Conservation (phyloP, 1,140 invertebrate genomes). For the Pogonomyrmex barbatus region DNA sequence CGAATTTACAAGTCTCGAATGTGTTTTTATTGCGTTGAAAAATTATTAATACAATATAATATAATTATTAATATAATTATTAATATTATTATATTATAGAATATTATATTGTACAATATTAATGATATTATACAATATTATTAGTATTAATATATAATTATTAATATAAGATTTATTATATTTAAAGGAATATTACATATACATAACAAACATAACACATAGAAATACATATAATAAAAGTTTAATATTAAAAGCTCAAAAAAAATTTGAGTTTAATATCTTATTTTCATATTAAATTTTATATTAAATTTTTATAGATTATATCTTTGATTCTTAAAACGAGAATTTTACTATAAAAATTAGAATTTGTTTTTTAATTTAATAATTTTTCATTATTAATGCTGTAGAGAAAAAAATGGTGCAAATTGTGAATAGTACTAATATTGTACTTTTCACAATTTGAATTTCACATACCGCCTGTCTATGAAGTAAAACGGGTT, state of each 20-base stretch:
- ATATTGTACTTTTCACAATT: background rate
- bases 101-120: no score
- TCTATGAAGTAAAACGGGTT: conserved; percentile 32
- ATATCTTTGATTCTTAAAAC: background rate
- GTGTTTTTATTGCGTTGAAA: background rate
- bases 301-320: background rate
- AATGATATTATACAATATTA: no score
- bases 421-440: background rate
- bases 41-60: background rate
- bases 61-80: no score
- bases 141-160: no score
- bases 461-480: background rate
- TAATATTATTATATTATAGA: no score
- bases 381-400: background rate
- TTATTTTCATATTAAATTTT: background rate
- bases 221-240: no score
- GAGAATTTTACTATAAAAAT: background rate
- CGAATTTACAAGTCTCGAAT: conserved; percentile 11
- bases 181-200: background rate
- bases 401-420: background rate
- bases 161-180: background rate
- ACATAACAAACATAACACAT: no score
- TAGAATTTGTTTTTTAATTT: background rate
- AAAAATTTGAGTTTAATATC: background rate
- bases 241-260: background rate